Base-by-base conservation (phyloP, 1,140 invertebrate species). In the Ostrea edulis region DNA sequence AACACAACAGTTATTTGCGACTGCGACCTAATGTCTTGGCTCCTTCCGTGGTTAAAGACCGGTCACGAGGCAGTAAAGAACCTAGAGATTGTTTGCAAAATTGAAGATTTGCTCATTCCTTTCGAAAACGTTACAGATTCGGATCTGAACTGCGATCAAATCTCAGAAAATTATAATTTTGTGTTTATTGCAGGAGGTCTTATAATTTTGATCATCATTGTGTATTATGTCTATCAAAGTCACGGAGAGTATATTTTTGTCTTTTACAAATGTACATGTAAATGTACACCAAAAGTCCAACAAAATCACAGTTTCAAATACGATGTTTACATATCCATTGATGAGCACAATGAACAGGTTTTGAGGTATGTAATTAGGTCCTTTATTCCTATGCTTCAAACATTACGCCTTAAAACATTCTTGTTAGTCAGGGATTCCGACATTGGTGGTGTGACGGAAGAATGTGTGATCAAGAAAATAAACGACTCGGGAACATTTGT, bases 241-340 rank as follows among this genome's bases (percentile, higher is more conserved):
- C 35, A 77, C 29, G 68, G 68, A 8, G 4, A 29, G 25, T 77
- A 77, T 77, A 25, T 22, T 29, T 77, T 77, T 77, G 68, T 77
- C 25, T 77, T 29, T 35, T 77, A 77, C 29, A 77, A 77, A 77
- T 77, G 22, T 77, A 77, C 35, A 77, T 29, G 29, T 77, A 77
- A 1, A 77, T 29, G 29, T 77, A 29, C 68, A 77, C 7, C 12
- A 11, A 9, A 77, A 77, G 14, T 12, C 8, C 4, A 77, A 77
- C 12, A 35, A 9, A 35, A 29, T 2, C 25, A 77, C 14, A 25
- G 68, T 77, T 44, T 35, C 29, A 77, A 44, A 12, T 17, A 77
- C 29, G 68, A 77, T 25, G 68, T 77, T 35, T 77, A 77, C 14
- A 77, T 77, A 29, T 77, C 68, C 5, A 12, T 25, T 29, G 68